Evolutionary conservation across 2,888 invertebrate genomes (phyloP).

Genomic region (Ephialtes manifestator): DNA sequence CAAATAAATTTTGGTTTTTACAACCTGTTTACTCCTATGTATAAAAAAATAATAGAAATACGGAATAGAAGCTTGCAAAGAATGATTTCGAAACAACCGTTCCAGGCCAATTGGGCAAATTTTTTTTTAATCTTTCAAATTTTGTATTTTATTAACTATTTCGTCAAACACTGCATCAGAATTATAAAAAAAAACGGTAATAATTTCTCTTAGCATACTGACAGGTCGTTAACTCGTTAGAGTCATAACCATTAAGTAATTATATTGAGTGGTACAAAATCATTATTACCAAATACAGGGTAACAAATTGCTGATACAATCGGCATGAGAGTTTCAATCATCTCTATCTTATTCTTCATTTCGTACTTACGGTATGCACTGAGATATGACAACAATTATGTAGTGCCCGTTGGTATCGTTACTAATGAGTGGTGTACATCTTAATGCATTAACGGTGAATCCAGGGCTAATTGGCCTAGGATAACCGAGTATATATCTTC

Average conservation of each 20-base stretch:
- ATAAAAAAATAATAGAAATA: too few relatives aligned
- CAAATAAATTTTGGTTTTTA: too few relatives aligned
- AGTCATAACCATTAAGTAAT: background rate
- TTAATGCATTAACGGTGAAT: constrained; percentile 66
- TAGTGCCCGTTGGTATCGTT: constrained; percentile 11
- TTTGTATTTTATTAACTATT: too few relatives aligned
- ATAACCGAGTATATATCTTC: constrained; percentile 34
- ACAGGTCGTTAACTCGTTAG: background rate
- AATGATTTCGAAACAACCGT: too few relatives aligned
- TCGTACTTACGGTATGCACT: constrained; percentile 11
- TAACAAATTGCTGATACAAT: background rate
- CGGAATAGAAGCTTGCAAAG: too few relatives aligned
- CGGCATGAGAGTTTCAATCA: constrained; percentile 7
- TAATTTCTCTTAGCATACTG: background rate
- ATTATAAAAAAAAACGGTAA: background rate
- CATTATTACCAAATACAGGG: background rate
- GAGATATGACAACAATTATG: constrained; percentile 57
- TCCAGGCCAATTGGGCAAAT: too few relatives aligned
- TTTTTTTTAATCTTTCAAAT: background rate
- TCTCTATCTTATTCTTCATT: background rate
- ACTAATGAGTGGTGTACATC: constrained; percentile 49
- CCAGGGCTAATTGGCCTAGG: constrained; percentile 61
- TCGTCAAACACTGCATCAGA: too few relatives aligned
- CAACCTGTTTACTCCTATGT: too few relatives aligned
- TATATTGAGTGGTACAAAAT: constrained; percentile 28